Evolutionary conservation across 92 coral and sea anemone species (phyloP).

Genomic region (Heteractis magnifica): DNA sequence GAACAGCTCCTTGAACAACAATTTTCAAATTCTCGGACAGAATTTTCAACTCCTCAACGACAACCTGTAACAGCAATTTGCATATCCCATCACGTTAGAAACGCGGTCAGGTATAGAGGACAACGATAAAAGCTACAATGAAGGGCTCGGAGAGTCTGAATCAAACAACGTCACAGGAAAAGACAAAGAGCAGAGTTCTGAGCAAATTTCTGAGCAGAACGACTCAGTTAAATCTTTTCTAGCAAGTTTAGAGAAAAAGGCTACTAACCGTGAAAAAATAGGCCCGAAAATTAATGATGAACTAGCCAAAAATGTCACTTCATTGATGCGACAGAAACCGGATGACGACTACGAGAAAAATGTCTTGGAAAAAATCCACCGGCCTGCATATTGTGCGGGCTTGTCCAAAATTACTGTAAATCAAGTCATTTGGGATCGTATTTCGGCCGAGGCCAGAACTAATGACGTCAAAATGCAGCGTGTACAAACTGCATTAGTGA

Average conservation of each 20-base stretch:
- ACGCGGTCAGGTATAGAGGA: not conserved
- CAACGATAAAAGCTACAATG: not conserved
- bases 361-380: slow-evolving; percentile 8
- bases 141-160: not conserved
- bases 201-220: not conserved
- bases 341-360: slow-evolving; percentile 49
- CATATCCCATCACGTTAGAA: not conserved
- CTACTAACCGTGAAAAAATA: slow-evolving; percentile 22
- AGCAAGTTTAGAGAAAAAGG: slow-evolving; percentile 37
- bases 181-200: not conserved
- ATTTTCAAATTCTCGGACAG: slow-evolving; percentile 21
- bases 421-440: slow-evolving; percentile 45
- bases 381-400: slow-evolving; percentile 42
- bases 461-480: slow-evolving; percentile 49
- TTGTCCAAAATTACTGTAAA: slow-evolving; percentile 30
- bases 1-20: not conserved
- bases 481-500: slow-evolving; percentile 41
- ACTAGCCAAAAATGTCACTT: slow-evolving; percentile 23
- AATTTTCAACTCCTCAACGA: slow-evolving; percentile 16
- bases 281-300: slow-evolving; percentile 33
- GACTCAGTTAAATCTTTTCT: slow-evolving; percentile 12
- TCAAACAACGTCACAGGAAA: slow-evolving; percentile 5
- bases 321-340: slow-evolving; percentile 40
- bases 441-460: slow-evolving; percentile 51
- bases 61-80: slow-evolving; percentile 4